Evolutionary conservation across 2,888 invertebrate species (phyloP).

Genomic region (Bombylius major): DNA sequence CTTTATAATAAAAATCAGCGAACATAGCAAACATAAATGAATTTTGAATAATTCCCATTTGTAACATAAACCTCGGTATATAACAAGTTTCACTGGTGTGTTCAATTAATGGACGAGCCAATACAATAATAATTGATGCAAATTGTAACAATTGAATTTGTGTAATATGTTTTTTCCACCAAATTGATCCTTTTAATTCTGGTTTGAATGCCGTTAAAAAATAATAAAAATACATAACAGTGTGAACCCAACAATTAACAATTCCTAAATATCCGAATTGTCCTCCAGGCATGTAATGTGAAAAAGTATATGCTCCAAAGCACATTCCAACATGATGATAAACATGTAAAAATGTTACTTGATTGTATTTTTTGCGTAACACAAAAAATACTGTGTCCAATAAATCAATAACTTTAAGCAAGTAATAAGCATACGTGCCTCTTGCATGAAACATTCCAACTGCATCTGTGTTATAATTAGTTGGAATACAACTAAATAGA

Average conservation of each 20-base stretch:
- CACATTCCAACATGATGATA: constrained; percentile 65
- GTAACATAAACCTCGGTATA: constrained; percentile 44
- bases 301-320: constrained; percentile 43
- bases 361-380: constrained; percentile 53
- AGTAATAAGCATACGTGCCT: constrained; percentile 43
- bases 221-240: constrained; percentile 76
- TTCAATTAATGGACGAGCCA: neutral
- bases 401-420: constrained; percentile 51
- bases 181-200: constrained; percentile 50
- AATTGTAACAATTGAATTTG: constrained; percentile 51
- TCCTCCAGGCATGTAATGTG: constrained; percentile 50
- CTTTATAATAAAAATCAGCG: constrained; percentile 51
- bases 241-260: constrained; percentile 65
- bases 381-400: constrained; percentile 57
- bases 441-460: neutral
- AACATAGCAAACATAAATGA: constrained; percentile 53
- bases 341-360: constrained; percentile 54
- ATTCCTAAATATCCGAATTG: constrained; percentile 53
- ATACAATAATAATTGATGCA: neutral
- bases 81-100: constrained; percentile 38
- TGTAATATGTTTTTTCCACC: constrained; percentile 72
- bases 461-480: constrained; percentile 2
- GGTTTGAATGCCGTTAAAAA: constrained; percentile 56
- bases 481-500: neutral
- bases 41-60: constrained; percentile 50